These are phyloP conservation scores for Drosophila suzukii DNA, from an alignment of 1,140 invertebrate species.

Conservation along the genomic window DNA sequence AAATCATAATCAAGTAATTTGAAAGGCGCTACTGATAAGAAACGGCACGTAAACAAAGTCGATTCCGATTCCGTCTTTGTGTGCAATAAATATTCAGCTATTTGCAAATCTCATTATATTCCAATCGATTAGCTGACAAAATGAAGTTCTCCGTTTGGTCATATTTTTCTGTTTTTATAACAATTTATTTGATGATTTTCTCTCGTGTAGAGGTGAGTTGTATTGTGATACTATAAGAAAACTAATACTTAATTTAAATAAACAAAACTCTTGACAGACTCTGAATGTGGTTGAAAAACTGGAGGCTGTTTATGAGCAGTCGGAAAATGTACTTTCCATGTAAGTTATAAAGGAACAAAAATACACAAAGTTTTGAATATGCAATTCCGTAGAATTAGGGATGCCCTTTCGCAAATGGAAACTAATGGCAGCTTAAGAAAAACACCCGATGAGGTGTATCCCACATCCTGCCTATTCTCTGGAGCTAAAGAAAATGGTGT, in stretches of 20 bases:
- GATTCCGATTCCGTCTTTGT: constrained; percentile 5
- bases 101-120: constrained; percentile 18
- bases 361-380: no score
- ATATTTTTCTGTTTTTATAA: not conserved
- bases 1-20: constrained; percentile 32
- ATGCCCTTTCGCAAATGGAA: constrained; percentile 8
- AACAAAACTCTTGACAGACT: constrained; percentile 8
- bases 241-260: not conserved
- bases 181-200: not conserved
- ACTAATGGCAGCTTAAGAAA: not conserved
- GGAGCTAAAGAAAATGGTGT: constrained; percentile 17
- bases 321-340: constrained; percentile 25
- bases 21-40: constrained; percentile 28
- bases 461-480: constrained; percentile 44
- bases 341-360: not conserved
- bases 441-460: not conserved
- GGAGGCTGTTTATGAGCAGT: constrained; percentile 20
- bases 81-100: constrained; percentile 21
- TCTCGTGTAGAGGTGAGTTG: constrained; percentile 10
- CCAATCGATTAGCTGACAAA: constrained; percentile 9
- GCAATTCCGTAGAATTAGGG: constrained; percentile 1
- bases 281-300: constrained; percentile 20
- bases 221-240: not conserved
- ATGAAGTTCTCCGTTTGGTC: constrained; percentile 7
- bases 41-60: constrained; percentile 9